Conservation (phyloP, 1,140 invertebrate species). For the Drosophila repleta region DNA sequence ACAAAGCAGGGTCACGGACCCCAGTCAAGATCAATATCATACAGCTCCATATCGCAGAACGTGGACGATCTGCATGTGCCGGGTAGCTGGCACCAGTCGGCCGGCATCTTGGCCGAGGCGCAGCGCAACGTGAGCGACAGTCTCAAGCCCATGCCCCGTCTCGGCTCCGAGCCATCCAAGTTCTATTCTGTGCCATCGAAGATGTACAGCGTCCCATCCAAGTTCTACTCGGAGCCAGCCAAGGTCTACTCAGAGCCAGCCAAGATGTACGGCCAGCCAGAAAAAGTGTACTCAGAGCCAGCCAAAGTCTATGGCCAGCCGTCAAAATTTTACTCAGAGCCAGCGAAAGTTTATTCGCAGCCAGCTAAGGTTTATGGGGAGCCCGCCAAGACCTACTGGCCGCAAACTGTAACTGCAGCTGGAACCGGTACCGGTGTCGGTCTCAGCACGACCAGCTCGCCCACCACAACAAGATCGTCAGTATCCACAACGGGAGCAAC, state of each 20-base stretch:
- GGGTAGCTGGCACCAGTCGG: slow-evolving; percentile 64
- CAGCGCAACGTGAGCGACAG: slow-evolving; percentile 81
- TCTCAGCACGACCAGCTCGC: slow-evolving; percentile 19
- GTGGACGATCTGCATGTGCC: slow-evolving; percentile 73
- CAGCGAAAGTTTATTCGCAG: slow-evolving; percentile 85
- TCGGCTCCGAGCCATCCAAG: slow-evolving; percentile 82
- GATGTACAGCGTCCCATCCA: slow-evolving; percentile 86
- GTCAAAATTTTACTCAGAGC: slow-evolving; percentile 86
- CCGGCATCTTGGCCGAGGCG: slow-evolving; percentile 73
- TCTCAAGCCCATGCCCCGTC: slow-evolving; percentile 54
- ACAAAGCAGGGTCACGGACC: slow-evolving; percentile 82
- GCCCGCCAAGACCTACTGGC: slow-evolving; percentile 85
- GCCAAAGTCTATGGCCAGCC: slow-evolving; percentile 88
- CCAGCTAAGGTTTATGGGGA: slow-evolving; percentile 85
- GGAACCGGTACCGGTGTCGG: slow-evolving; percentile 3
- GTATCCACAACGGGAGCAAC: slow-evolving; percentile 20
- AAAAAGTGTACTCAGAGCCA: slow-evolving; percentile 87
- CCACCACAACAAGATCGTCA: slow-evolving; percentile 9
- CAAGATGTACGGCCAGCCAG: slow-evolving; percentile 87
- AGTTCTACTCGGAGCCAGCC: slow-evolving; percentile 87
- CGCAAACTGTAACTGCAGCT: slow-evolving; percentile 58
- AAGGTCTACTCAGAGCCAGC: slow-evolving; percentile 87
- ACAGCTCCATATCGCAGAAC: slow-evolving; percentile 84
- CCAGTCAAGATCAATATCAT: slow-evolving; percentile 84
- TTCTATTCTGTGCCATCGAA: slow-evolving; percentile 84